Evolutionary conservation across 2,113 vertebrate species (phyloP), one percentile per base, ranked within the genome.

Genomic region (Tapirus terrestris): DNA sequence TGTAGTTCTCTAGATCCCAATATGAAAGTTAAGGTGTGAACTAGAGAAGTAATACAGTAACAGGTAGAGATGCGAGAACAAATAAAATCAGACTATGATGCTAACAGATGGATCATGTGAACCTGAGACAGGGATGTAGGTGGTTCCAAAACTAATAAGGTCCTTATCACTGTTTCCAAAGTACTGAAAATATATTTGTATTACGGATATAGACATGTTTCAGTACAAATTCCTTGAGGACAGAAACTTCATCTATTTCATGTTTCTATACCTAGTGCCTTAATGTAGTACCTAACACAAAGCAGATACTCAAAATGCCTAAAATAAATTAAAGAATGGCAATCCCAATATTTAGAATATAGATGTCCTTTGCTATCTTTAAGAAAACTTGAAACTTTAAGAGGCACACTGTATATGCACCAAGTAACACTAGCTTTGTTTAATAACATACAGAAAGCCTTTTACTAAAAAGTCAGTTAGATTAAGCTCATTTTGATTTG

Each of bases 381-480:
- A 94, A 84, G 56, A 96, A 95, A 89, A 72, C 68, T 65, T 75
- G 21, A 77, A 89, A 82, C 94, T 60, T 39, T 83, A 91, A 89
- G 17, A 83, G 21, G 63, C 77, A n/a, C 4, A 53, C 25, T 87
- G 27, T 82, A 82, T 60, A 63, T 33, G 3, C 4, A 61, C n/a
- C 36, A 72, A 58, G 17, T 73, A 87, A 96, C 16, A 87, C 56
- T 72, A 84, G n/a, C 36, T 77, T 68, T 94, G 33, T 67, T 68
- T 65, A 76, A 88, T 61, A 94, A 87, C 48, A 77, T 61, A 84
- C 3, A 68, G 51, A 75, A 85, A 81, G 45, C 2, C 10, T 75
- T 91, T 93, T 80, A 89, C 29, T 36, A 60, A 92, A 12, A 81
- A 84, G 39, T 45, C 10, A 76, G 33, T 8, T 29, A 67, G 36